phyloP scores from a whole-genome alignment of 2,113 vertebrate genomes.

The Gavia stellata region DNA sequence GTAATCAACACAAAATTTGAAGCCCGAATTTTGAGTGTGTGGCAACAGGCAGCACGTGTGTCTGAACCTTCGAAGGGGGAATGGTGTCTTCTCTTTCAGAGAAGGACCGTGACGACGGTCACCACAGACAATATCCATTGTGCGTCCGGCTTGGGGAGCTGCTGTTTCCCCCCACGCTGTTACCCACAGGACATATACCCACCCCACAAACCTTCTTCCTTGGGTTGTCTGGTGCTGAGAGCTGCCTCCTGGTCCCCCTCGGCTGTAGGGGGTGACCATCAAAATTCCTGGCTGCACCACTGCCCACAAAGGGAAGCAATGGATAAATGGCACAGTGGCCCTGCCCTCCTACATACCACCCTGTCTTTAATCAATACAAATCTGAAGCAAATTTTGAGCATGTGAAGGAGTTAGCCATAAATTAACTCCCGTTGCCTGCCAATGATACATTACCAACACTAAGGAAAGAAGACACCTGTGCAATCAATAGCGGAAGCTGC shows the following conservation, averaged over 20 bases:
- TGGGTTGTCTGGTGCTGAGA: rapidly evolving
- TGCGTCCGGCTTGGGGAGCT: neutral
- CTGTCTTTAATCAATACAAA: neutral
- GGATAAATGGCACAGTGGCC: neutral
- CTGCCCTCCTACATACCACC: neutral
- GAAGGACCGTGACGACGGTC: rapidly evolving
- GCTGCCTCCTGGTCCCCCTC: neutral
- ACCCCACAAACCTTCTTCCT: neutral
- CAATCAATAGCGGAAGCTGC: neutral
- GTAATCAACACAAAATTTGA: neutral
- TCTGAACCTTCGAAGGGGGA: neutral
- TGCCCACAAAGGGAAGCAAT: rapidly evolving
- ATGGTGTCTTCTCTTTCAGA: neutral
- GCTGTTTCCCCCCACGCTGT: rapidly evolving
- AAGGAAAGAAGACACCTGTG: neutral
- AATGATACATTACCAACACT: neutral
- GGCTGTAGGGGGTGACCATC: neutral
- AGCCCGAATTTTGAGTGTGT: neutral
- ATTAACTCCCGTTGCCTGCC: neutral
- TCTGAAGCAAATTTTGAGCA: neutral
- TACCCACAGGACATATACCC: neutral
- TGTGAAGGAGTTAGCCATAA: neutral
- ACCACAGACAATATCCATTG: rapidly evolving
- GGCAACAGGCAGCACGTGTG: rapidly evolving
- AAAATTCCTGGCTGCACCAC: neutral